Base-by-base conservation (phyloP, 1,140 invertebrate genomes). In the Zaprionus camerounensis region DNA sequence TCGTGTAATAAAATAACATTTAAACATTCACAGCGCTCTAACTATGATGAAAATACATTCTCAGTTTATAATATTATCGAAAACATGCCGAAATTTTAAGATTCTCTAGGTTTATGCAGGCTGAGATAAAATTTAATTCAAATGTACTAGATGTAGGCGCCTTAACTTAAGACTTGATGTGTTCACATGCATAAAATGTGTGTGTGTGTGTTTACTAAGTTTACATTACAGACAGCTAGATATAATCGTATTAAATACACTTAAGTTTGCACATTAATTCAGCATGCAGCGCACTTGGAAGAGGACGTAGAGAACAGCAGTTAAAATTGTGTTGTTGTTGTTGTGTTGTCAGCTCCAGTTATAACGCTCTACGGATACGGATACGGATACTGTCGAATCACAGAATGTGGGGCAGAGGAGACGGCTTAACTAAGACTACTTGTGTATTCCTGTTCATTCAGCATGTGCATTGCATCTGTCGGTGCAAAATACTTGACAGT, bases 401-500 rank as follows among this genome's bases (percentile, higher is more conserved):
- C 66, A 70, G 71, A 59, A 46, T 17, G 36, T 17, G 36, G 57
- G 20, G 34, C 28, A 22, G 17, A 46, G 44, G 26, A 63, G 64
- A 49, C 72, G 69, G 63, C 74, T 83, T 91, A 91, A 81, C 81
- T 84, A 84, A 91, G 79, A 85, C 88, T 88, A 90, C 70, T 86
- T 63, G 72, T 64, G 76, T 91, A 92, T 73, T 92, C 91, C 82
- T 88, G 91, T 53, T 93, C 93, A 81, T 92, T 90, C 66, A 93
- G 83, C 94, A 94, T 94, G 76, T 94, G 92, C 81, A 95, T 94
- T 65, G 94, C 94, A 85, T 95, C 94, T 74, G 93, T 94, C 65
- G 94, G 94, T 86, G 94, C 93, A 78, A 94, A 93, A 86, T 95
- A 95, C 87, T 93, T 94, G 78, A 91, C 91, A 76, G 88, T 91